Percentiles rank a stretch among this genome's conserved stretches.
These are phyloP conservation scores for Dendrolimus kikuchii DNA, from an alignment of 1,140 invertebrate genomes.

Conservation along the genomic window DNA sequence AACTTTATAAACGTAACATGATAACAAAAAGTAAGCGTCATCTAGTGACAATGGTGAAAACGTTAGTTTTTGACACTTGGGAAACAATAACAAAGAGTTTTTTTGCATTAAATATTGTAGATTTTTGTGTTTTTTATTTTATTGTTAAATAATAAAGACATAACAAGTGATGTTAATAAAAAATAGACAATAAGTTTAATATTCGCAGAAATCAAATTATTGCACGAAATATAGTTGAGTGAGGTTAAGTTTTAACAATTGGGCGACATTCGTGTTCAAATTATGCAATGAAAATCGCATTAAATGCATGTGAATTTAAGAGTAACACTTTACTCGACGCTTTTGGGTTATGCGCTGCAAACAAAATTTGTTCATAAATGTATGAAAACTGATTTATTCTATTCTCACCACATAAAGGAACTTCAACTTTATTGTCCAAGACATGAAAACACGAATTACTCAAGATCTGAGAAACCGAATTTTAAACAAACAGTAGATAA, in stretches of 20 bases:
- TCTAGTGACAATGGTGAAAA: too few relatives aligned
- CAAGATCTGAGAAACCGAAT: slow-evolving; percentile 16
- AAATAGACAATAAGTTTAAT: too few relatives aligned
- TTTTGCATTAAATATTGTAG: too few relatives aligned
- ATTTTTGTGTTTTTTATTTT: too few relatives aligned
- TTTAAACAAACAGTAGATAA: slow-evolving; percentile 12
- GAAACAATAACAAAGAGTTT: too few relatives aligned
- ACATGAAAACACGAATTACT: slow-evolving; percentile 30
- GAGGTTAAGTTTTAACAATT: slow-evolving; percentile 8
- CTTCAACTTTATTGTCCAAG: slow-evolving; percentile 32
- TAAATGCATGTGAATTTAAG: slow-evolving; percentile 13
- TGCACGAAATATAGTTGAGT: neutral
- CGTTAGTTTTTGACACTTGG: too few relatives aligned
- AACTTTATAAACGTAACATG: too few relatives aligned
- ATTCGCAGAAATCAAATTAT: too few relatives aligned
- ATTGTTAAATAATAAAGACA: too few relatives aligned
- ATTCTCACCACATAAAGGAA: slow-evolving; percentile 38
- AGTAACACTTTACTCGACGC: slow-evolving; percentile 4
- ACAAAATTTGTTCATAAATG: slow-evolving; percentile 4
- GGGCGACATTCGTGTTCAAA: neutral
- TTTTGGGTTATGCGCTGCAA: slow-evolving; percentile 6
- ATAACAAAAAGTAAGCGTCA: too few relatives aligned
- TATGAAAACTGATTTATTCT: slow-evolving; percentile 30
- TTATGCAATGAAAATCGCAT: neutral
- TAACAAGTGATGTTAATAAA: too few relatives aligned